A percentile compares a stretch with the other conserved stretches of the same genome.
Evolutionary conservation across 1,140 invertebrate species (phyloP).

Genomic region (Diprion similis): DNA sequence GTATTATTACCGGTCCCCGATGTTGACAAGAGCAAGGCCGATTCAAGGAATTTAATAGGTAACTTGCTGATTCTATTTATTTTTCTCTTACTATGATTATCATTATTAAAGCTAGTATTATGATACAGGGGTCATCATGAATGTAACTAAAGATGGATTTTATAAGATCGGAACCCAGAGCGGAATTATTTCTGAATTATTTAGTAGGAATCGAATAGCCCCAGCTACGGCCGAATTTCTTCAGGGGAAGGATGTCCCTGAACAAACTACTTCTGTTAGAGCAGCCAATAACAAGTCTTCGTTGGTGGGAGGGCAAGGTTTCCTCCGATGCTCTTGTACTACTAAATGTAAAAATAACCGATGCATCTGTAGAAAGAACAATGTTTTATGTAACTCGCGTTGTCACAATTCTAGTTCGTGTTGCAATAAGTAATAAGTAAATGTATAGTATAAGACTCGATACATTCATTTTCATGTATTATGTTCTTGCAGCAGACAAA

Average conservation of each 20-base stretch:
- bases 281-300: constrained; percentile 4
- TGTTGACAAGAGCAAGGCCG: too few species aligned
- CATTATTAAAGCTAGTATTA: too few species aligned
- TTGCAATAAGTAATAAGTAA: constrained; percentile 7
- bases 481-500: neutral
- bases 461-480: neutral
- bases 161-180: neutral
- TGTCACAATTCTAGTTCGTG: constrained; percentile 6
- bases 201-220: neutral
- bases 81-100: too few species aligned
- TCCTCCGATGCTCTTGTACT: constrained; percentile 3
- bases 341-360: constrained; percentile 6
- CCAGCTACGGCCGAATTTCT: constrained; percentile 1
- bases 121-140: too few species aligned
- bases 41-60: too few species aligned
- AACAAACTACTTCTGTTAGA: constrained; percentile 6
- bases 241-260: neutral
- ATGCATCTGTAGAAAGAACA: constrained; percentile 10
- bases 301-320: constrained; percentile 2
- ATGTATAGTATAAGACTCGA: constrained; percentile 10
- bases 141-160: too few species aligned
- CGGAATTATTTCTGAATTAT: neutral
- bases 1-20: too few species aligned
- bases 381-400: constrained; percentile 7
- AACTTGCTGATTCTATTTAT: too few species aligned